Conservation (phyloP, 2,888 invertebrate species). For the Aspidapion aeneum region DNA sequence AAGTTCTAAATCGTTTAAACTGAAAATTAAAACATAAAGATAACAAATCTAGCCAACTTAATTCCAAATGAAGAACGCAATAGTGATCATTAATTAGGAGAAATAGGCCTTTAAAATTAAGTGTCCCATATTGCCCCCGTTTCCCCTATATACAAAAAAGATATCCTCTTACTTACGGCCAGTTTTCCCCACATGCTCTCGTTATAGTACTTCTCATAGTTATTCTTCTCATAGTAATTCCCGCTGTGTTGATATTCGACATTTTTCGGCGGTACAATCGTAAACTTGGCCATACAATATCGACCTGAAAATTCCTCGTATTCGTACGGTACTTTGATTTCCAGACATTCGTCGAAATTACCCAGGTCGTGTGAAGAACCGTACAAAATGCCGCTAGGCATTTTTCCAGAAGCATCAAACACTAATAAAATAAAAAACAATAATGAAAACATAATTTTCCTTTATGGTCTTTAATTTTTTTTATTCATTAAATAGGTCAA, state of each 20-base stretch:
- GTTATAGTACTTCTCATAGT: constrained; percentile 18
- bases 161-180: constrained; percentile 18
- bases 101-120: no score
- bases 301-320: constrained; percentile 51
- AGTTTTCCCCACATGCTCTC: constrained; percentile 23
- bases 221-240: constrained; percentile 17
- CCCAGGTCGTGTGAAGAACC: constrained; percentile 66
- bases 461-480: no score
- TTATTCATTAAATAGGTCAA: no score
- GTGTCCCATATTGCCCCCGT: no score
- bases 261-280: constrained; percentile 37
- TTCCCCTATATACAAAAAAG: no score
- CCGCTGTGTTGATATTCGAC: constrained; percentile 10
- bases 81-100: no score
- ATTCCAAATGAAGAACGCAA: no score
- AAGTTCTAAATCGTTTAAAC: no score
- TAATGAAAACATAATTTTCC: no score
- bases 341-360: constrained; percentile 67
- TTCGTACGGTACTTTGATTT: constrained; percentile 33
- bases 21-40: no score
- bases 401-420: constrained; percentile 68
- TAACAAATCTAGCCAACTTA: no score
- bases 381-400: constrained; percentile 62
- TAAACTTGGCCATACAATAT: constrained; percentile 60
- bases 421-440: constrained; percentile 51